These are phyloP conservation scores for Melanerpes formicivorus DNA, from an alignment of 2,113 vertebrate genomes.

Conservation along the genomic window DNA sequence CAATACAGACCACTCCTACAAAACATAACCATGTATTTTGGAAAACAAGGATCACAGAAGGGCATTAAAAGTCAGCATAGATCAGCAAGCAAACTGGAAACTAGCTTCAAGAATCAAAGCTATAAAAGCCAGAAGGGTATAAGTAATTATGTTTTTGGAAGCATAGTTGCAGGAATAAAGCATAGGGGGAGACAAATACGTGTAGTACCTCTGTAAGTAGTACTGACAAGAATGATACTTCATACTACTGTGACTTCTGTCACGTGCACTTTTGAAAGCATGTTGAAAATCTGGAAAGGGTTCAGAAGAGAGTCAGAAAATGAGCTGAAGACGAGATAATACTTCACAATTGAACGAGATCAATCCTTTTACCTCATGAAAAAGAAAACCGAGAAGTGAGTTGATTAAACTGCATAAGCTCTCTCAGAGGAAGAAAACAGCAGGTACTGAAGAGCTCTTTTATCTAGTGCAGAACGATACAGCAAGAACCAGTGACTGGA, in stretches of 20 bases:
- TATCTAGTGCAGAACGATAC: background rate
- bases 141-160: background rate
- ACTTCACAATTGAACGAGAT: background rate
- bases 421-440: background rate
- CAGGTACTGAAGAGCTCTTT: background rate
- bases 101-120: background rate
- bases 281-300: background rate
- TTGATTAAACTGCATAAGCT: background rate
- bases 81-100: background rate
- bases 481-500: background rate
- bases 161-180: background rate
- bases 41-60: background rate
- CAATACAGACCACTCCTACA: background rate
- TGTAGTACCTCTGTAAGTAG: background rate
- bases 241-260: background rate
- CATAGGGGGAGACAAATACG: background rate
- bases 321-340: background rate
- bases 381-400: background rate
- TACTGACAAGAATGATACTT: background rate
- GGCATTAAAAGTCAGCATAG: background rate
- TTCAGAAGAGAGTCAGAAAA: background rate
- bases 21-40: rapidly evolving
- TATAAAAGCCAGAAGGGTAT: background rate
- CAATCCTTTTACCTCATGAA: background rate
- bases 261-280: background rate